Conservation (phyloP, 1,140 invertebrate genomes). For the Cotesia typhae region DNA sequence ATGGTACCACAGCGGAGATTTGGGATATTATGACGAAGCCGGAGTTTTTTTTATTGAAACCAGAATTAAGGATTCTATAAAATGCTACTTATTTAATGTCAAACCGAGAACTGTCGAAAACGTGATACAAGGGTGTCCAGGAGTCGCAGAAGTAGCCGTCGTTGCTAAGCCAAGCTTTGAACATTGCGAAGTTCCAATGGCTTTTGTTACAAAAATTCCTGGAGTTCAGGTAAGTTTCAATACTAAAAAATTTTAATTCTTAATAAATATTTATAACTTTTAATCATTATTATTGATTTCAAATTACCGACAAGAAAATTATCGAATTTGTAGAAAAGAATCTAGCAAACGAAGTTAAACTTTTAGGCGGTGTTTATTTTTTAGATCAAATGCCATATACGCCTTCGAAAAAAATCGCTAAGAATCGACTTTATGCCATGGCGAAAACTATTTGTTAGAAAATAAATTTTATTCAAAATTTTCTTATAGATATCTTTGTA, state of each 20-base stretch:
- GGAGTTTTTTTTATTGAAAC: slow-evolving; percentile 67
- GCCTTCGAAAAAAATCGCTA: slow-evolving; percentile 70
- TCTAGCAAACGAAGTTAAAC: slow-evolving; percentile 61
- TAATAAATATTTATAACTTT: too few species aligned
- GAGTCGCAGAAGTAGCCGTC: slow-evolving; percentile 74
- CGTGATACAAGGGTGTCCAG: slow-evolving; percentile 70
- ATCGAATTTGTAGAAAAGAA: slow-evolving; percentile 48
- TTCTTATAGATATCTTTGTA: too few species aligned
- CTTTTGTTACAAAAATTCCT: slow-evolving; percentile 66
- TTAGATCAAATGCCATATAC: slow-evolving; percentile 71
- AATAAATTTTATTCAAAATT: too few species aligned
- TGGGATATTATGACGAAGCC: slow-evolving; percentile 62
- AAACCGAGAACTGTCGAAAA: slow-evolving; percentile 68
- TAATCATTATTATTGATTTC: background rate
- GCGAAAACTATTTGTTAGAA: too few species aligned
- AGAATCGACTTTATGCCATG: background rate
- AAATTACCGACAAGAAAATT: slow-evolving; percentile 51
- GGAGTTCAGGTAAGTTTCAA: slow-evolving; percentile 47
- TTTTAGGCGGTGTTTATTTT: slow-evolving; percentile 70
- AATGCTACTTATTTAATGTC: slow-evolving; percentile 50
- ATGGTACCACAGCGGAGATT: slow-evolving; percentile 42
- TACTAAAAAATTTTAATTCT: too few species aligned
- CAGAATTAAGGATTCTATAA: slow-evolving; percentile 71
- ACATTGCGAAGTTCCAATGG: slow-evolving; percentile 72
- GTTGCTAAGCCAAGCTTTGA: slow-evolving; percentile 71